Percentiles rank a stretch among this genome's conserved stretches.
phyloP scores from a whole-genome alignment of 35 echinoderm and acorn worm species.

The Hemicentrotus pulcherrimus region DNA sequence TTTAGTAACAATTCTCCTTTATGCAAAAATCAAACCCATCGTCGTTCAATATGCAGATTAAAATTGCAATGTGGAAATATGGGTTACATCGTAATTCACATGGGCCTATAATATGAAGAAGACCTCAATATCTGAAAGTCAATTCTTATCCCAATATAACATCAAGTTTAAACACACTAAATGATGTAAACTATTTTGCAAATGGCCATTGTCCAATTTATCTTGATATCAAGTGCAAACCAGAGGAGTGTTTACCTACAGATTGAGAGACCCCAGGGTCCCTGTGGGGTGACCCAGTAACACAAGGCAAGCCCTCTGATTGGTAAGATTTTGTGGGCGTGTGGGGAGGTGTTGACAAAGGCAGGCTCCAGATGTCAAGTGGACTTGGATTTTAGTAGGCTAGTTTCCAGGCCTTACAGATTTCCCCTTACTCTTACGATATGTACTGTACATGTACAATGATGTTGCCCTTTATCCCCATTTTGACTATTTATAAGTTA shows the following conservation, averaged over 20 bases:
- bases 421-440: background rate
- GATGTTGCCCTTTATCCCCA: too few relatives aligned
- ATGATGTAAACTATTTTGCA: background rate
- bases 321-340: slow-evolving; percentile 20
- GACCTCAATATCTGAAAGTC: too few relatives aligned
- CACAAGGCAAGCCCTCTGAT: background rate
- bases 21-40: too few relatives aligned
- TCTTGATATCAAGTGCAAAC: background rate
- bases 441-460: background rate
- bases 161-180: background rate
- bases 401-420: background rate
- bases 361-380: background rate
- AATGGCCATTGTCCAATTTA: background rate
- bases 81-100: too few relatives aligned
- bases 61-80: too few relatives aligned
- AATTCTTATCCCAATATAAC: background rate
- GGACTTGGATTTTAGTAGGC: background rate
- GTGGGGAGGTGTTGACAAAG: slow-evolving; percentile 26
- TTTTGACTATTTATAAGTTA: too few relatives aligned
- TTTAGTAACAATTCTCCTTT: too few relatives aligned
- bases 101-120: too few relatives aligned
- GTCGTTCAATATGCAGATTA: too few relatives aligned
- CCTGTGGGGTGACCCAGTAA: slow-evolving; percentile 10
- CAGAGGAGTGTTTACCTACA: background rate
- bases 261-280: background rate